Percentiles rank a stretch among this genome's conserved stretches.
Evolutionary conservation across 2,113 vertebrate species (phyloP).

Genomic region (Elachura formosa): DNA sequence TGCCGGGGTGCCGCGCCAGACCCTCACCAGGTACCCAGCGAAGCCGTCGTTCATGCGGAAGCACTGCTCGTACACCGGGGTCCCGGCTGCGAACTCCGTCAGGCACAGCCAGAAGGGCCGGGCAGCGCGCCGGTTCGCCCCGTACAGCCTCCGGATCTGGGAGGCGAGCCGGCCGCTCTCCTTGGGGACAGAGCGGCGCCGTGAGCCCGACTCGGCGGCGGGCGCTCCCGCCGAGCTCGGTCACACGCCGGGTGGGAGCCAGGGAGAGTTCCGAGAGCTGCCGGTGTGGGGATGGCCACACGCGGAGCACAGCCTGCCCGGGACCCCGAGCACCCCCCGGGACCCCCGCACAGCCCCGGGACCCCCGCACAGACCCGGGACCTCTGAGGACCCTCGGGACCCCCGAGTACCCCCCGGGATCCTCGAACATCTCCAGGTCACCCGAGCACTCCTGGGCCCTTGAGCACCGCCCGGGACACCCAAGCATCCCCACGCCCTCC

Average conservation of each 20-base stretch:
- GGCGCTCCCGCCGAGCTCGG: background rate
- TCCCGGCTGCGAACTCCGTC: constrained; percentile 74
- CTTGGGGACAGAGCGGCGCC: background rate
- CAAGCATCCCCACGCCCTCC: too few species aligned
- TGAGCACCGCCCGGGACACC: too few species aligned
- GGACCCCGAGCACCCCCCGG: background rate
- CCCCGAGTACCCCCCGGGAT: background rate
- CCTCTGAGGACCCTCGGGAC: too few species aligned
- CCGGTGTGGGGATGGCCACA: background rate
- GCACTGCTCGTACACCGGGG: constrained; percentile 82
- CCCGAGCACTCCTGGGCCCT: too few species aligned
- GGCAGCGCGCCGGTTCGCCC: constrained; percentile 81
- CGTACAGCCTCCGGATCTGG: constrained; percentile 89
- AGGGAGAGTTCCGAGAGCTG: too few species aligned
- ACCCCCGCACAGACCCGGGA: too few species aligned
- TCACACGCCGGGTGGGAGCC: too few species aligned
- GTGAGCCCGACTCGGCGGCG: background rate
- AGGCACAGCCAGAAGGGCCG: constrained; percentile 86
- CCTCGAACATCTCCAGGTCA: too few species aligned
- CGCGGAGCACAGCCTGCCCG: rapidly evolving
- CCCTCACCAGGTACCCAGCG: constrained; percentile 78
- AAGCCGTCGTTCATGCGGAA: constrained; percentile 93
- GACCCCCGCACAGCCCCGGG: too few species aligned
- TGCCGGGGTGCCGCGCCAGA: rapidly evolving
- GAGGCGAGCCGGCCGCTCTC: constrained; percentile 77